Evolutionary conservation across 2,113 vertebrate species (phyloP), one percentile per base, ranked within the genome.

Genomic region (Equus przewalskii): DNA sequence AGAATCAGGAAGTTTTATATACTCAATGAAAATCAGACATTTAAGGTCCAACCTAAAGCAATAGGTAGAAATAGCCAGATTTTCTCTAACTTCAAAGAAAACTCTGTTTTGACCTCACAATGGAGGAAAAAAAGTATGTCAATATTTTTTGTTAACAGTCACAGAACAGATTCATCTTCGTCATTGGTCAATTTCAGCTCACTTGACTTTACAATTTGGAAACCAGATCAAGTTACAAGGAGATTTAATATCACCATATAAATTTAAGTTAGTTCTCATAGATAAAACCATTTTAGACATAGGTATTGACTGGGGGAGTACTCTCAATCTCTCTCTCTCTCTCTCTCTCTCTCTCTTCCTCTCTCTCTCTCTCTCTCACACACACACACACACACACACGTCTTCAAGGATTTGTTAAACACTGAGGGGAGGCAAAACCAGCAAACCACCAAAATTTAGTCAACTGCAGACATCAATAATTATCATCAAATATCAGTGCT

Each of bases 201-300:
- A 62, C 28, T 18, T 82, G 79, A 88, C 60, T 84, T 95, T 58
- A 84, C 18, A 33, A 62, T 73, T 88, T 67, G 13, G 83, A 95
- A 96, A 88, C 41, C 7, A n/a, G 15, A 83, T 56, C 49, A 93
- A 85, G 60, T 58, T 41, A 84, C 10, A 54, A 72, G 70, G 16
- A 85, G 13, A 33, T 26, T 82, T 72, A 89, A 81, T 33, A 56
- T 60, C 16, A 83, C 28, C 73, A 14, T 5, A 44, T 82, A 46
- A 58, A 56, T 80, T 70, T 69, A 10, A 69, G 76, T 64, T 19
- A 51, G 16, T 28, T 54, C 36, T 67, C 60, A 4, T 1, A 81
- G 49, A 30, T 28, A 76, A 85, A 92, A 54, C 21, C 28, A 21
- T 44, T 28, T 90, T 21, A 51, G 67, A 72, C 13, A 49, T 1